These are phyloP conservation scores for Cephus rjabovi DNA, from an alignment of 2,888 invertebrate genomes.

Conservation along the genomic window DNA sequence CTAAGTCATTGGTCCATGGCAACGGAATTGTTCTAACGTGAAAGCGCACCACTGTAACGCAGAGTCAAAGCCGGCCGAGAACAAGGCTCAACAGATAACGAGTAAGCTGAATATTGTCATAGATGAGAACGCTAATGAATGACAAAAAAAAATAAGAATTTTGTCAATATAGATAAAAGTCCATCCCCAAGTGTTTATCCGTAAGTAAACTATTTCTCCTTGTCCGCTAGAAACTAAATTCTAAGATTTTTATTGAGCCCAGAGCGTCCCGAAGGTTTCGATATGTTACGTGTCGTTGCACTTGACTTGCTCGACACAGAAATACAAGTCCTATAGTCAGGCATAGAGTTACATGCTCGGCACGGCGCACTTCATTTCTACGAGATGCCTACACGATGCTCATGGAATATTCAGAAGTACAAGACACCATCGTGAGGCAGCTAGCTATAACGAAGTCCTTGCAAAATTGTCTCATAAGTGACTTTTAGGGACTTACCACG, in stretches of 20 bases:
- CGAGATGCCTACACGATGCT: neutral
- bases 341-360: neutral
- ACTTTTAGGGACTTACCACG: neutral
- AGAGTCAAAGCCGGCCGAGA: neutral
- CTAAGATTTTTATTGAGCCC: neutral
- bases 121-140: neutral
- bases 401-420: neutral
- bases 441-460: neutral
- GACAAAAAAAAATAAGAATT: neutral
- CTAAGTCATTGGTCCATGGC: neutral
- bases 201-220: neutral
- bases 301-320: slow-evolving; percentile 17
- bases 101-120: neutral
- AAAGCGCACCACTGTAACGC: neutral
- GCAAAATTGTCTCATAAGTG: neutral
- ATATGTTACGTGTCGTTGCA: slow-evolving; percentile 31
- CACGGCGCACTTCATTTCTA: neutral
- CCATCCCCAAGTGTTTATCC: neutral
- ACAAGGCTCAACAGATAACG: neutral
- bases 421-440: neutral
- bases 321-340: neutral
- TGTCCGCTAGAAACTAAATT: neutral
- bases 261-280: slow-evolving; percentile 12
- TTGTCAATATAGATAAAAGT: neutral
- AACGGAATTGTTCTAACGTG: neutral